Base-by-base conservation (phyloP, 2,113 vertebrate genomes). In the Scolopax mira region DNA sequence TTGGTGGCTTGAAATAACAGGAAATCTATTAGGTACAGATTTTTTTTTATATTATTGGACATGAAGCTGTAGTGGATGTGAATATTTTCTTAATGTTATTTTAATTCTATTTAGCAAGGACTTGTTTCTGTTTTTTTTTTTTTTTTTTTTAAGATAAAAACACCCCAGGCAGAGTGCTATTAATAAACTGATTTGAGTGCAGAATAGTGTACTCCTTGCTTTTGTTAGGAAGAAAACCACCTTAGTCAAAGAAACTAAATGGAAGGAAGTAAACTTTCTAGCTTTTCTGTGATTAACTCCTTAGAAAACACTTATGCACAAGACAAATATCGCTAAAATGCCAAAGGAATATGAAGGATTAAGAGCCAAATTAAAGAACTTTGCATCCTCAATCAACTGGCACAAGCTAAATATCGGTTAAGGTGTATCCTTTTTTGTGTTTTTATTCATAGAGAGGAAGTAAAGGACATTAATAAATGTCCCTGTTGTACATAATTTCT, bases 201-300 rank as follows among this genome's bases (percentile, higher is more conserved):
- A 81, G 11, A 79, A 23, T 15, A 19, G 1, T 58, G 39, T 57
- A 17, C 12, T 58, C 17, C 21, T 85, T 90, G 86, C 46, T 39
- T 89, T 89, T 28, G 14, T 70, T 85, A 83, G 90, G 9, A 64
- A 55, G 71, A 94, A 35, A 95, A 10, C 10, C 24, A 89, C 25
- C n/a, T 74, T 92, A 44, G 30, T 78, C n/a, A 93, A 72, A 90
- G 19, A 57, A 86, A 92, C 23, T 41, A 95, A 97, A 89, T 18
- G 12, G 49, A 96, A 44, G n/a, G 35, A 88, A 88, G 35, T 27
- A 35, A 15, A 46, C 54, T 92, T 96, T 85, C 42, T n/a, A 33
- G 15, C 31, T 64, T 72, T 94, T 89, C 37, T 11, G 16, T 28
- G 21, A 92, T 13, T 93, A 93, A 86, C n/a, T 90, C 90, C 41